Conservation (phyloP, 2,797 vertebrate species). For the Anabacerthia variegaticeps region DNA sequence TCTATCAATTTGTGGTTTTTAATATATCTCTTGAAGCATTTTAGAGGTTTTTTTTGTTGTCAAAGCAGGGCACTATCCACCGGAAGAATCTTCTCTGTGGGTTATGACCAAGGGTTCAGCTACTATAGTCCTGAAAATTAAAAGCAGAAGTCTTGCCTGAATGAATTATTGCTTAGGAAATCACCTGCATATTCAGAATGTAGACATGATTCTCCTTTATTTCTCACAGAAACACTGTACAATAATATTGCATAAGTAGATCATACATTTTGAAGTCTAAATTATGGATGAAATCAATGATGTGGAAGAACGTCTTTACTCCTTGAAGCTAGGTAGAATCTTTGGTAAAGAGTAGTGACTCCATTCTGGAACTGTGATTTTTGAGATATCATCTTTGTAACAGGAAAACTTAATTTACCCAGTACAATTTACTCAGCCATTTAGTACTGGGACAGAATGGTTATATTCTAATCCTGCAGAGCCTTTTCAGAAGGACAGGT, state of each 20-base stretch:
- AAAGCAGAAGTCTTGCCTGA: background rate
- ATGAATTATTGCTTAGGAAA: background rate
- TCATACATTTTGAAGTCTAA: background rate
- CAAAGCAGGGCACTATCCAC: background rate
- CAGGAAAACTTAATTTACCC: background rate
- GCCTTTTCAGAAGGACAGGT: background rate
- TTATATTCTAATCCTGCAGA: background rate
- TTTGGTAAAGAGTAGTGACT: background rate
- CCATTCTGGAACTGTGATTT: background rate
- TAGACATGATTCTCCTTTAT: background rate
- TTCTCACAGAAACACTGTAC: background rate
- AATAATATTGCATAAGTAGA: background rate
- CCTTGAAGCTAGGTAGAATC: background rate
- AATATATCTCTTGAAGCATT: background rate
- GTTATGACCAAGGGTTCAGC: background rate
- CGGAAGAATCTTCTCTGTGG: background rate
- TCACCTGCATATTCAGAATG: background rate
- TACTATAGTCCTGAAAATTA: background rate
- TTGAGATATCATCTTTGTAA: background rate
- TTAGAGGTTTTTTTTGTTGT: background rate
- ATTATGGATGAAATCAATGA: background rate
- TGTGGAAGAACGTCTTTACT: background rate
- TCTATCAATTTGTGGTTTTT: background rate
- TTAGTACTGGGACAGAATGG: background rate
- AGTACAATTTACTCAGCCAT: background rate